Percentiles rank a stretch among this genome's conserved stretches.
Evolutionary conservation across 1,140 invertebrate species (phyloP).

Genomic region (Drosophila baimaii): DNA sequence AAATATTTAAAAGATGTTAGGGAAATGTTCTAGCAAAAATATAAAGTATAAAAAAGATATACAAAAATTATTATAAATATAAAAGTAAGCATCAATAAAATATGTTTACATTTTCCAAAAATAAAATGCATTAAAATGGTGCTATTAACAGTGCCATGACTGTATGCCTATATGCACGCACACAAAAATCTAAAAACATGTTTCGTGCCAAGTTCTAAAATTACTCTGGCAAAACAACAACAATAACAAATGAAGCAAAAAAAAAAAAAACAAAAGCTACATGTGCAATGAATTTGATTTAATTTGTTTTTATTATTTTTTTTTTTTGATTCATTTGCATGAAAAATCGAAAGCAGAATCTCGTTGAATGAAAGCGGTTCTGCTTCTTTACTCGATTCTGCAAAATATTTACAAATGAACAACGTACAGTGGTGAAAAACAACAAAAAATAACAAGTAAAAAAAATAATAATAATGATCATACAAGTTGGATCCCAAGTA

Average conservation of each 20-base stretch:
- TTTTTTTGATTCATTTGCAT: slow-evolving; percentile 53
- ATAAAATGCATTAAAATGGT: background rate
- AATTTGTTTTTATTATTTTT: slow-evolving; percentile 1
- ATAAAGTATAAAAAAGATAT: background rate
- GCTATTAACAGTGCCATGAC: background rate
- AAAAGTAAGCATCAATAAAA: too few relatives aligned
- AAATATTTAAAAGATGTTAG: background rate
- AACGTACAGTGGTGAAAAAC: slow-evolving; percentile 3
- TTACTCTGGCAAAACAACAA: slow-evolving; percentile 63
- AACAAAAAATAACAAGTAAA: too few relatives aligned
- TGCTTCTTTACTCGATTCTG: slow-evolving; percentile 10
- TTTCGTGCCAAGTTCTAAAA: slow-evolving; percentile 80
- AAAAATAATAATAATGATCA: background rate
- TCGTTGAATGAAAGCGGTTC: slow-evolving; percentile 27
- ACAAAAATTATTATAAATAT: too few relatives aligned
- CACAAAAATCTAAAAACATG: slow-evolving; percentile 44
- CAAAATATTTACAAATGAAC: slow-evolving; percentile 9
- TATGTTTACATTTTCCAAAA: background rate
- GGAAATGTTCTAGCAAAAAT: too few relatives aligned
- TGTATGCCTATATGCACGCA: background rate
- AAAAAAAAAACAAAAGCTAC: slow-evolving; percentile 8
- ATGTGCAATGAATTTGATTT: slow-evolving; percentile 28
- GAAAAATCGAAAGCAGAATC: slow-evolving; percentile 66
- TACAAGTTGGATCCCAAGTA: background rate
- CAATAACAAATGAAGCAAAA: slow-evolving; percentile 21